phyloP scores from a whole-genome alignment of 2,888 invertebrate species.

The Morpho deidamia region DNA sequence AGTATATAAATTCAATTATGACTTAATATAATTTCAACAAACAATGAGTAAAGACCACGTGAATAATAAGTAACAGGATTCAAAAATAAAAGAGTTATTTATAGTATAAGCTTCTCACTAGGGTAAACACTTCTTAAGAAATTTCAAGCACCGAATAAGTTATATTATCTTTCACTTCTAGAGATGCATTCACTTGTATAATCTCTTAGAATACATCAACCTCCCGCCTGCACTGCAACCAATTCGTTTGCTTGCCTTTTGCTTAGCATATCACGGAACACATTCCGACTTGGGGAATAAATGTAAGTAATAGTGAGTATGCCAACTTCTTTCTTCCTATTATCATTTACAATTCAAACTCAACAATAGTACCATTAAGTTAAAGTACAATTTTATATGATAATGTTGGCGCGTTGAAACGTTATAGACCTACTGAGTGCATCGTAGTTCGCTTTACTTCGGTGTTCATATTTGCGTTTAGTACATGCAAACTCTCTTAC shows the following conservation, averaged over 20 bases:
- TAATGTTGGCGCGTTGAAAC: conserved; percentile 21
- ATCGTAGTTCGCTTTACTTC: conserved; percentile 53
- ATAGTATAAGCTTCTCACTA: background rate
- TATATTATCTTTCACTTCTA: conserved; percentile 7
- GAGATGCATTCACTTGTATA: conserved; percentile 24
- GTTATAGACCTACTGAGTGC: conserved; percentile 22
- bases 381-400: conserved; percentile 6
- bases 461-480: conserved; percentile 61
- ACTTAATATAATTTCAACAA: too few species aligned
- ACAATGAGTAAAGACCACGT: too few species aligned
- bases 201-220: conserved; percentile 24
- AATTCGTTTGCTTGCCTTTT: conserved; percentile 71
- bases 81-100: background rate
- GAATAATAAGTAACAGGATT: background rate
- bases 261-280: conserved; percentile 68
- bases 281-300: conserved; percentile 59
- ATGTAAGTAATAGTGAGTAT: conserved; percentile 45
- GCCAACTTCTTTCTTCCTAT: conserved; percentile 40
- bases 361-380: background rate
- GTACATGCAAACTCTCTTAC: conserved; percentile 67
- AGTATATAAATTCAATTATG: too few species aligned
- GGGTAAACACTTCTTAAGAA: background rate
- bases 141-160: background rate
- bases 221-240: conserved; percentile 30
- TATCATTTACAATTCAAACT: background rate